Base-by-base conservation (phyloP, 2,113 vertebrate genomes). In the Engystomops pustulosus region DNA sequence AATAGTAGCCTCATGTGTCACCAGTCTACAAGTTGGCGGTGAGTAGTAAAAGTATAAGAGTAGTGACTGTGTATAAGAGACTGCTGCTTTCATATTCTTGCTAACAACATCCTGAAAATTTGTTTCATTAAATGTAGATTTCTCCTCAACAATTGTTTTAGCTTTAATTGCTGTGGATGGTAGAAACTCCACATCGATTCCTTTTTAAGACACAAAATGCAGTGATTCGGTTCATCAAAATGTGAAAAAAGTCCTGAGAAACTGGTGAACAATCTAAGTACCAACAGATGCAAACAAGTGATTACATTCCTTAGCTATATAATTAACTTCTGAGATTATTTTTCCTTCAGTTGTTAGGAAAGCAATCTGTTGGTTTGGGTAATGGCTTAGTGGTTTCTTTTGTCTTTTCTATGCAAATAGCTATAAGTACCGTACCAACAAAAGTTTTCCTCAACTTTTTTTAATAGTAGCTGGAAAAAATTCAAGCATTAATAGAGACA, bases 221-320 rank as follows among this genome's bases (percentile, higher is more conserved):
- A 15, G 58, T 79, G 83, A 49, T 85, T 85, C 47, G 53, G 47
- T 79, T 85, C 62, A 67, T 69, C 60, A 85, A 70, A 55, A 79
- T 70, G 65, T 78, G 75, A 70, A 70, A 85, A 78, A 60, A 85
- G 67, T 38, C 83, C 51, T 79, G 34, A 45, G 53, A 84, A 84
- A 84, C 74, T 85, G 23, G 32, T 58, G 65, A 85, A 85, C 62
- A 79, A 85, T 85, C 62, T 85, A 85, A 85, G 83, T 55, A 49
- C 60, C 47, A 77, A 85, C 83, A 85, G 83, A 85, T 85, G 83
- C 75, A 85, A 85, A 85, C 74, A 79, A 85, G 75, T 70, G 83
- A 85, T 85, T 85, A 85, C 75, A 79, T 85, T 85, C 62, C 72
- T 68, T 77, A 68, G 82, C 83, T 70, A 85, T 85, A 85, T 78